These are phyloP conservation scores for Muntiacus muntjak DNA, from an alignment of 2,113 vertebrate genomes.

Conservation along the genomic window DNA sequence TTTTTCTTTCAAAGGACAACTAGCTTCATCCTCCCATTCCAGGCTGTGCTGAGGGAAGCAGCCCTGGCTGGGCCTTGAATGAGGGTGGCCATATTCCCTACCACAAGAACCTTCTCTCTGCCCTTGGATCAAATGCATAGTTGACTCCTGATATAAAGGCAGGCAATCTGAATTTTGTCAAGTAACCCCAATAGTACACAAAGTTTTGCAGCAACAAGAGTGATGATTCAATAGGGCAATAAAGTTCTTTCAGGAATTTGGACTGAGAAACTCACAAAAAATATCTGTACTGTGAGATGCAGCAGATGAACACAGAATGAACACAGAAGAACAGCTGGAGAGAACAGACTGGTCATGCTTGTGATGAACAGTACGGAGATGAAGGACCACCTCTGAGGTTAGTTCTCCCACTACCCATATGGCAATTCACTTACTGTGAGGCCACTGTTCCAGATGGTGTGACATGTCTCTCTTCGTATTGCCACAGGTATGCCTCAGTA, in stretches of 20 bases:
- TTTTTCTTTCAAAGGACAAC: background rate
- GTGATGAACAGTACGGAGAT: background rate
- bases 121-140: background rate
- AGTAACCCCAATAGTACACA: background rate
- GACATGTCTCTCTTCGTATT: background rate
- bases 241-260: background rate
- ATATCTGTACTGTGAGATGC: background rate
- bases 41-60: background rate
- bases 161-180: background rate
- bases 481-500: background rate
- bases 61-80: background rate
- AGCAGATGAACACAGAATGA: background rate
- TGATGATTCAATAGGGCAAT: background rate
- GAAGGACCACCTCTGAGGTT: background rate
- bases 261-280: background rate
- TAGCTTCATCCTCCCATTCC: background rate
- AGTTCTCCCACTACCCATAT: background rate
- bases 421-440: background rate
- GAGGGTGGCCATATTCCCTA: background rate
- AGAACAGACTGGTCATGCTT: background rate
- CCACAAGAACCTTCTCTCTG: background rate
- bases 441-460: background rate
- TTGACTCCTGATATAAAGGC: background rate
- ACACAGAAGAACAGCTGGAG: background rate
- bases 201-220: background rate